Percentiles rank a stretch among this genome's conserved stretches.
phyloP scores from a whole-genome alignment of 2,113 vertebrate genomes.

The Osmerus eperlanus region DNA sequence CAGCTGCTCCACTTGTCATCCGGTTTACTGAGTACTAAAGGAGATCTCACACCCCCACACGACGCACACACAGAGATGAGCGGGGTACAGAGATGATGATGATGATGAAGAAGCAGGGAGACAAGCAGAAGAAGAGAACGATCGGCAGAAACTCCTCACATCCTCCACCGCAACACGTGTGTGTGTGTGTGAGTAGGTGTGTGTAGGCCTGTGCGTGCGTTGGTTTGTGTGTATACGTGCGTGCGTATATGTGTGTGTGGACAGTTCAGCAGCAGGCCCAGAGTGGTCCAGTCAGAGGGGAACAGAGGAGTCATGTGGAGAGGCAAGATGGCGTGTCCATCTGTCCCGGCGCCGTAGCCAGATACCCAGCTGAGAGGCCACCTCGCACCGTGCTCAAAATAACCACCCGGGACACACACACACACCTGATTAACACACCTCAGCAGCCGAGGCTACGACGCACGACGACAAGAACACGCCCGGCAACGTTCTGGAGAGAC shows the following conservation, averaged over 20 bases:
- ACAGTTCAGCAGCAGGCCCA: neutral
- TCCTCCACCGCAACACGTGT: too few relatives aligned
- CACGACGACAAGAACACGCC: neutral
- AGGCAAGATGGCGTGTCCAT: constrained; percentile 7
- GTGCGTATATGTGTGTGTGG: constrained; percentile 4
- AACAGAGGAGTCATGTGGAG: neutral
- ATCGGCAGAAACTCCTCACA: too few relatives aligned
- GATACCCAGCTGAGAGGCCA: neutral
- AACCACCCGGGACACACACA: neutral
- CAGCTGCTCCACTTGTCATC: neutral
- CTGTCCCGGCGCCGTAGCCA: neutral
- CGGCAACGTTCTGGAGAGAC: too few relatives aligned
- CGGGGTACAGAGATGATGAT: too few relatives aligned
- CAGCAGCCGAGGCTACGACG: neutral
- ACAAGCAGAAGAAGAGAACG: too few relatives aligned
- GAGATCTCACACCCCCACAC: neutral
- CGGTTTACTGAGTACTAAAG: neutral
- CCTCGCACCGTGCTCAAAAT: neutral
- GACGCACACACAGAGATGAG: neutral
- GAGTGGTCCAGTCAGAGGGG: neutral
- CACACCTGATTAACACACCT: neutral
- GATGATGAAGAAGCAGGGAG: too few relatives aligned
- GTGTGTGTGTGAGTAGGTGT: constrained; percentile 5
- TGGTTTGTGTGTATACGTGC: constrained; percentile 5
- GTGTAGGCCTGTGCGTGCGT: constrained; percentile 3